Evolutionary conservation across 2,888 invertebrate genomes (phyloP).

Genomic region (Eristalis pertinax): DNA sequence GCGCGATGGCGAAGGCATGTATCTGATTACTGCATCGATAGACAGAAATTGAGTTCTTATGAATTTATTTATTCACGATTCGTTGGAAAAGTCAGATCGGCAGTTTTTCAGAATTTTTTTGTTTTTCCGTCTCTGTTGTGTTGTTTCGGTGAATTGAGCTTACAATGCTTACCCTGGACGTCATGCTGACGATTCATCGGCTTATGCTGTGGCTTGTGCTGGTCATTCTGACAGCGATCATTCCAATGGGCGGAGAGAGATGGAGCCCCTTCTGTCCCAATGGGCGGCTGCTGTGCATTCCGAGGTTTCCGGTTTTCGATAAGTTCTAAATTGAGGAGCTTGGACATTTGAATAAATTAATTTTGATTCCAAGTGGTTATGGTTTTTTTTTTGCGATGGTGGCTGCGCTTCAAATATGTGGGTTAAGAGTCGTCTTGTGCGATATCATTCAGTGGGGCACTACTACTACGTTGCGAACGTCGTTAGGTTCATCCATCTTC

Average conservation of each 20-base stretch:
- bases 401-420: no score
- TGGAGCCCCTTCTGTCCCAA: slow-evolving; percentile 39
- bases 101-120: background rate
- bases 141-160: background rate
- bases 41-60: background rate
- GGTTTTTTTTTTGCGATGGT: background rate
- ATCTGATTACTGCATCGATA: background rate
- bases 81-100: background rate
- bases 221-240: background rate
- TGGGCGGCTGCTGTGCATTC: slow-evolving; percentile 32
- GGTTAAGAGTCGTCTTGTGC: background rate
- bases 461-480: no score
- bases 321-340: slow-evolving; percentile 14
- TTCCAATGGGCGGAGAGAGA: background rate
- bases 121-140: background rate
- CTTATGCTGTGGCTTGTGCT: slow-evolving; percentile 22
- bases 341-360: background rate
- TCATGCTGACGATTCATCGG: background rate
- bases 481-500: no score
- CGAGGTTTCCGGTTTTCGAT: slow-evolving; percentile 28
- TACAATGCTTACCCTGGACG: background rate
- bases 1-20: background rate
- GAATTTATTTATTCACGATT: background rate
- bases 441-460: no score
- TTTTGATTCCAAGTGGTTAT: background rate